phyloP scores from a whole-genome alignment of 2,888 invertebrate genomes.

The Pachymerium ferrugineum region DNA sequence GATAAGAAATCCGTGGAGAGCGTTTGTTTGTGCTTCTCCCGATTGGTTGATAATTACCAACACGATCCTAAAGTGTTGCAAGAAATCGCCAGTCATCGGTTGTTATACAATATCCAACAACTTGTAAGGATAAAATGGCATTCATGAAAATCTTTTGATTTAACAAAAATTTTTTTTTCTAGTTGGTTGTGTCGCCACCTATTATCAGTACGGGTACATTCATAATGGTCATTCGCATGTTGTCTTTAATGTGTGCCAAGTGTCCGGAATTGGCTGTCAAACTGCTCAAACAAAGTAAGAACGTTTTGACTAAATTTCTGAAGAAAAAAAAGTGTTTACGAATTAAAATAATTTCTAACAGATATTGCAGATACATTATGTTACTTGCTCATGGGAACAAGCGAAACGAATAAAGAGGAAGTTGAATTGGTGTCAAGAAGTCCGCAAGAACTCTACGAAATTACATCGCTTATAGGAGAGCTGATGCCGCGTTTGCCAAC shows the following conservation, averaged over 20 bases:
- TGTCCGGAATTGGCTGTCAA: conserved; percentile 91
- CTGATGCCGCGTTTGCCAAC: conserved; percentile 92
- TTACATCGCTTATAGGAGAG: conserved; percentile 94
- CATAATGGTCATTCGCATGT: conserved; percentile 91
- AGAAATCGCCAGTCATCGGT: conserved; percentile 86
- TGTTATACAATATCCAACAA: conserved; percentile 89
- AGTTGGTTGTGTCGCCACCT: conserved; percentile 91
- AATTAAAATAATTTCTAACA: conserved; percentile 39
- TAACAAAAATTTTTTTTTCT: conserved; percentile 32
- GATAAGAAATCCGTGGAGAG: conserved; percentile 98
- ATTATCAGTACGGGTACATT: conserved; percentile 91
- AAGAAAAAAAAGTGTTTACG: no score
- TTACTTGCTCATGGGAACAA: conserved; percentile 86
- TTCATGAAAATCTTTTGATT: conserved; percentile 42
- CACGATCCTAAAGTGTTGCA: conserved; percentile 81
- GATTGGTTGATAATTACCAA: conserved; percentile 94
- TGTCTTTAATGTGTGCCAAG: conserved; percentile 91
- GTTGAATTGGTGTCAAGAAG: conserved; percentile 83
- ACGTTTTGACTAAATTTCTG: no score
- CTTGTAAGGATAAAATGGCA: conserved; percentile 53
- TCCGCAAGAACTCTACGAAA: conserved; percentile 95
- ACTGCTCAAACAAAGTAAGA: conserved; percentile 72
- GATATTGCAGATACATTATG: conserved; percentile 91
- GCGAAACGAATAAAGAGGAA: conserved; percentile 51
- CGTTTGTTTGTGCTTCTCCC: conserved; percentile 91